A percentile compares a stretch with the other conserved stretches of the same genome.
These are phyloP conservation scores for Helicoverpa assulta DNA, from an alignment of 2,888 invertebrate genomes.

Conservation along the genomic window DNA sequence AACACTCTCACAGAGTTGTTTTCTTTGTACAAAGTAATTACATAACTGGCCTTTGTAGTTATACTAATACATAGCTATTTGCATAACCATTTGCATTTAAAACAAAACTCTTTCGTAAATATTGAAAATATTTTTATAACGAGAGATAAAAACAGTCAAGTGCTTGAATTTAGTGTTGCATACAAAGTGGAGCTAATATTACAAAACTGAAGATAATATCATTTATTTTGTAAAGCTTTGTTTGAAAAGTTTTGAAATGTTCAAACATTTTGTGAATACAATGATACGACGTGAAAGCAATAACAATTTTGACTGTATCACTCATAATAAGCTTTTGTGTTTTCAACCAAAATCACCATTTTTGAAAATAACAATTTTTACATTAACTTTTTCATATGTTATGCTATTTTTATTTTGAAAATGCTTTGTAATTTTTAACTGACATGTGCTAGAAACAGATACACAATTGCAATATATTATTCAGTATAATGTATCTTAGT, in stretches of 20 bases:
- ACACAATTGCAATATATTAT: not conserved
- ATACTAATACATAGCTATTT: slow-evolving; percentile 12
- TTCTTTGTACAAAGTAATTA: not conserved
- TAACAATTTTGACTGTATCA: not conserved
- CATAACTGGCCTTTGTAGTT: not conserved
- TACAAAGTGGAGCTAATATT: slow-evolving; percentile 20
- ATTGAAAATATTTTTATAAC: slow-evolving; percentile 31
- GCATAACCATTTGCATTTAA: slow-evolving; percentile 32
- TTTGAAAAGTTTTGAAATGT: slow-evolving; percentile 11
- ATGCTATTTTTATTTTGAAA: not conserved
- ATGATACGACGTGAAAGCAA: slow-evolving; percentile 2
- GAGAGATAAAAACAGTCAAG: slow-evolving; percentile 39
- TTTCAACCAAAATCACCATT: not conserved
- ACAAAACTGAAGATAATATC: slow-evolving; percentile 25
- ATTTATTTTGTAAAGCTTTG: slow-evolving; percentile 23
- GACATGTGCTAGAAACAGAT: too few relatives aligned
- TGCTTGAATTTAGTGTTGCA: slow-evolving; percentile 30
- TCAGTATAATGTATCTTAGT: not conserved
- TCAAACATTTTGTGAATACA: slow-evolving; percentile 7
- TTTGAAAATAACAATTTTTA: not conserved
- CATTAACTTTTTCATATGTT: not conserved
- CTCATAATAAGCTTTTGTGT: not conserved
- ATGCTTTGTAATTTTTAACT: not conserved
- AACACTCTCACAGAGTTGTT: not conserved
- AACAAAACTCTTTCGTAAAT: slow-evolving; percentile 47